These are phyloP conservation scores for Arvicanthis niloticus DNA, from an alignment of 2,113 vertebrate species.

Conservation along the genomic window DNA sequence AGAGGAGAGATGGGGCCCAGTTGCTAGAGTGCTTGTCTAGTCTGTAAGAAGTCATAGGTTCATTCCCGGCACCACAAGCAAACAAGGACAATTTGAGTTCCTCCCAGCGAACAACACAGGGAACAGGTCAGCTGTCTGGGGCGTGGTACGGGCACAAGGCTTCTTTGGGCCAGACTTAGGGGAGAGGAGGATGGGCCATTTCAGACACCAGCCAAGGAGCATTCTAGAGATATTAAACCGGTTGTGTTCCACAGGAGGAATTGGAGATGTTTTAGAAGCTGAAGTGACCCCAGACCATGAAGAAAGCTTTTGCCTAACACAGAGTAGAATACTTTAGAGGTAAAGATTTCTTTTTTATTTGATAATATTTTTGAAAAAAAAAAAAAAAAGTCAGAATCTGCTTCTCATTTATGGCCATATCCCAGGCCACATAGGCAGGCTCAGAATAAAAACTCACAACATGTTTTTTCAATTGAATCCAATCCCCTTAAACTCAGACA, in stretches of 20 bases:
- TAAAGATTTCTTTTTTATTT: neutral
- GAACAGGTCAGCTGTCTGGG: neutral
- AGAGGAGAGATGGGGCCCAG: neutral
- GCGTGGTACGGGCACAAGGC: neutral
- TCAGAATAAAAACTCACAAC: conserved; percentile 32
- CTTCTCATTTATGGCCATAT: conserved; percentile 58
- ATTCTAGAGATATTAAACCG: conserved; percentile 29
- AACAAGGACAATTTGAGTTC: neutral
- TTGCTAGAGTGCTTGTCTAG: neutral
- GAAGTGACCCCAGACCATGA: neutral
- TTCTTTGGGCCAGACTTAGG: neutral
- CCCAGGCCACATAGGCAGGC: neutral
- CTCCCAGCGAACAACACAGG: neutral
- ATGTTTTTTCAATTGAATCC: conserved; percentile 57
- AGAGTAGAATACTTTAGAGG: conserved; percentile 34
- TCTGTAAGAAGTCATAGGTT: neutral
- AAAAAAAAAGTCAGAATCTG: conserved; percentile 18
- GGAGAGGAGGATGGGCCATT: neutral
- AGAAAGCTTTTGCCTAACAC: conserved; percentile 42
- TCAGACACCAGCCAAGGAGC: neutral
- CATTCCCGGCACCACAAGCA: neutral
- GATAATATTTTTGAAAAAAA: neutral
- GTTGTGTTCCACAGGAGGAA: neutral
- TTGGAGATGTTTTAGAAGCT: neutral
- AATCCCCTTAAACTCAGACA: conserved; percentile 47